Base-by-base conservation (phyloP, 2,797 vertebrate species). In the Craterocephalus amniculus region DNA sequence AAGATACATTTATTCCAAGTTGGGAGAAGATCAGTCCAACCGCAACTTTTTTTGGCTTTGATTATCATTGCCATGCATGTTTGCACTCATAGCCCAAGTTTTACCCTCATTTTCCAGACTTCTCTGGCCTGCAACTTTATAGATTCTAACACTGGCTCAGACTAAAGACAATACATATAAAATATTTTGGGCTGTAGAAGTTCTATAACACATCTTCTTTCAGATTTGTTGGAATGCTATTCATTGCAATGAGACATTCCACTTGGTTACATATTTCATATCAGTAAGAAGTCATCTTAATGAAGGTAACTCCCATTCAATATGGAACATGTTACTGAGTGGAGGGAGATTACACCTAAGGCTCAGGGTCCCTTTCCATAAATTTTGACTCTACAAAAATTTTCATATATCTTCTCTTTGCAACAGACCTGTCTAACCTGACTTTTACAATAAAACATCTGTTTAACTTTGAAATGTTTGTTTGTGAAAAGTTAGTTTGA, bases 21-120 rank as follows among this genome's bases (percentile, higher is more conserved):
- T 45, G 32, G 67, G 67, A 74, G n/a, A 54, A 58, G 31, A 36
- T 54, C 40, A 52, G 45, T 36, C 9, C 48, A 49, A 49, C 10
- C 51, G 36, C 55, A 73, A 3, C 43, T 76, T 64, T 22, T 64
- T 26, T 54, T 63, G 14, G 66, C 34, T 26, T 6, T 62, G 24
- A 34, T 51, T n/a, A 27, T 16, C 12, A 55, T 5, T 32, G 3
- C n/a, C 18, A 16, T 20, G 11, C n/a, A n/a, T n/a, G n/a, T n/a
- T 6, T n/a, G 9, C n/a, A 20, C 43, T n/a, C n/a, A 5, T 16
- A 40, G 20, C 14, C 54, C 2, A 18, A 56, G 27, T 27, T 58
- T 64, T 67, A 32, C 40, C 9, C 27, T 32, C 58, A 16, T 16
- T 54, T 9, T 27, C n/a, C 43, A n/a, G 20, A 22, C 26, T 31